A percentile compares a stretch with the other conserved stretches of the same genome.
Evolutionary conservation across 2,113 vertebrate species (phyloP).

Genomic region (Ceyx melanurus): DNA sequence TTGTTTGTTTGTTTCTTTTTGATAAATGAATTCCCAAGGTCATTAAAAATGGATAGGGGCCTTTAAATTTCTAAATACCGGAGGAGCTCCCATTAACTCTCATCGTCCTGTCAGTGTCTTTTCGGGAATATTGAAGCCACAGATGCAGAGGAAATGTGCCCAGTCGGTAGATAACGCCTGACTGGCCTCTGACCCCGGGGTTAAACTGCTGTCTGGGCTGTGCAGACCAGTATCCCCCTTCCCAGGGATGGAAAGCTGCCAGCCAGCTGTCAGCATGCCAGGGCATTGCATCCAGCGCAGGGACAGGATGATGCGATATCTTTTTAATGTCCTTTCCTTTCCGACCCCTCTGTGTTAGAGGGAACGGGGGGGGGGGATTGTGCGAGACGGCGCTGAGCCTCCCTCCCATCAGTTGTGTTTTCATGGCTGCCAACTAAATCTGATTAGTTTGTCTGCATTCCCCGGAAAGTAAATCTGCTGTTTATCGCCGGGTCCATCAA

Average conservation of each 20-base stretch:
- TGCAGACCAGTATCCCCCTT: slow-evolving; percentile 76
- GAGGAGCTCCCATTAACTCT: slow-evolving; percentile 47
- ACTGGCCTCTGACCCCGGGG: slow-evolving; percentile 86
- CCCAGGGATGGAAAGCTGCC: slow-evolving; percentile 77
- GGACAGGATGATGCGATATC: fast-evolving
- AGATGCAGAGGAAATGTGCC: slow-evolving; percentile 68
- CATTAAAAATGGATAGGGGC: slow-evolving; percentile 51
- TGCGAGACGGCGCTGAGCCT: neutral
- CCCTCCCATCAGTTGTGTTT: slow-evolving; percentile 21
- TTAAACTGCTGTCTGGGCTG: slow-evolving; percentile 85
- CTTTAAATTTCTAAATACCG: slow-evolving; percentile 50
- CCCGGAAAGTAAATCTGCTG: neutral
- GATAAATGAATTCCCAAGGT: neutral
- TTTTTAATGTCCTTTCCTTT: neutral
- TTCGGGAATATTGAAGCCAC: slow-evolving; percentile 24
- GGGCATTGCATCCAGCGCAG: neutral
- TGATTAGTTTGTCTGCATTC: slow-evolving; percentile 52
- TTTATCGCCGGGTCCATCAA: slow-evolving; percentile 5
- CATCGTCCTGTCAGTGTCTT: slow-evolving; percentile 43
- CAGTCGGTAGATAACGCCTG: slow-evolving; percentile 83
- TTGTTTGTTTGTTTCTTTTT: neutral
- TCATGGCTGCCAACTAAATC: slow-evolving; percentile 60
- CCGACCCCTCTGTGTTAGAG: neutral
- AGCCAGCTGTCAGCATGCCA: slow-evolving; percentile 58
- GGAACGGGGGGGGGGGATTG: neutral